Conservation (phyloP, 2,113 vertebrate genomes). For the Pseudonaja textilis region DNA sequence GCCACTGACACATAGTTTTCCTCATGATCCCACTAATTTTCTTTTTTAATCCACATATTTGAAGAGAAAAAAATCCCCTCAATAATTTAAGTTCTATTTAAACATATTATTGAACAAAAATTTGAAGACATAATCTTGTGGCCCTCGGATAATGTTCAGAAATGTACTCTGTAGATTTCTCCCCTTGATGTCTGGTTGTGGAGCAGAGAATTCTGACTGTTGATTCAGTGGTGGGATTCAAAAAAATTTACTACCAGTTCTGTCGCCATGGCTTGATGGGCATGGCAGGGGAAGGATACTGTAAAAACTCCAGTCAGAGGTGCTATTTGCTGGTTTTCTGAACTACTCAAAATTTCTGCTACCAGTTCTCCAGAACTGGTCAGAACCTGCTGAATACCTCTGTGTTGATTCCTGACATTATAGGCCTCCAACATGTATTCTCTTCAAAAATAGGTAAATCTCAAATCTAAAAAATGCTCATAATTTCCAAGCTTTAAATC, state of each 20-base stretch:
- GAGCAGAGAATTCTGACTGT: neutral
- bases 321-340: too few species aligned
- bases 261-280: too few species aligned
- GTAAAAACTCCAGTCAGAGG: too few species aligned
- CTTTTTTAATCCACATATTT: neutral
- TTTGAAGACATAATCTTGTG: neutral
- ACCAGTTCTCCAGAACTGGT: too few species aligned
- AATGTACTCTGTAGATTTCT: neutral
- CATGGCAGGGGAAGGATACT: too few species aligned
- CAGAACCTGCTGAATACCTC: too few species aligned
- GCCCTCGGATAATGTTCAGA: neutral
- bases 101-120: neutral
- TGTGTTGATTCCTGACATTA: neutral
- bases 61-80: neutral
- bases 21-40: neutral
- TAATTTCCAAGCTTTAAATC: neutral
- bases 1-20: neutral
- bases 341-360: too few species aligned
- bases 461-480: neutral
- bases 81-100: neutral
- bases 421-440: neutral
- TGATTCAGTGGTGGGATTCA: neutral
- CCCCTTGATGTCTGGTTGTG: neutral
- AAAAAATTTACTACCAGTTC: too few species aligned
- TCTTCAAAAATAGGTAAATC: neutral